These are phyloP conservation scores for Xanthorhoe spadicearia DNA, from an alignment of 2,888 invertebrate genomes.

Conservation along the genomic window DNA sequence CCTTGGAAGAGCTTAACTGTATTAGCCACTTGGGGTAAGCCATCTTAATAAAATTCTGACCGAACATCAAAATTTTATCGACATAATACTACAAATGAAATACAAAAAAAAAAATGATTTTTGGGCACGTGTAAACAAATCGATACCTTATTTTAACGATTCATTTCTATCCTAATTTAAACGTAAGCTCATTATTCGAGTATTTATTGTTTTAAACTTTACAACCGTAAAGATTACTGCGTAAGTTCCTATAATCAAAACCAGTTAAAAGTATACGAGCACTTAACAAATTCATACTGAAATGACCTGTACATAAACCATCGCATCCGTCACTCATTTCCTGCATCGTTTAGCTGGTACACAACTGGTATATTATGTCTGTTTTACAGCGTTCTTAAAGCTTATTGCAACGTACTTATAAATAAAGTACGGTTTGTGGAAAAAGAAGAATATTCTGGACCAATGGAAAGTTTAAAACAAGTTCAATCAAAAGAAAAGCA, in stretches of 20 bases:
- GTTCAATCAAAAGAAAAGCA: no score
- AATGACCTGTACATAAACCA: slow-evolving; percentile 21
- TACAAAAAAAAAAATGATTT: no score
- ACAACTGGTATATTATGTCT: slow-evolving; percentile 8
- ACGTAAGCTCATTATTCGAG: background rate
- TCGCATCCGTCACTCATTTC: slow-evolving; percentile 37
- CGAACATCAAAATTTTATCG: no score
- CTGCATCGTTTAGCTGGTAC: slow-evolving; percentile 17
- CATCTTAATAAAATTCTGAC: no score
- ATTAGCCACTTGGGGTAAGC: no score
- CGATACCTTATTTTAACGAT: background rate
- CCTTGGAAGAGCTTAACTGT: no score
- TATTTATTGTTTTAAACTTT: background rate
- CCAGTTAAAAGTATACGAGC: slow-evolving; percentile 29
- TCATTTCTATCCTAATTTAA: background rate
- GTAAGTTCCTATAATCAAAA: slow-evolving; percentile 11
- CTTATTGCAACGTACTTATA: slow-evolving; percentile 17
- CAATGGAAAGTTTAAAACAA: no score
- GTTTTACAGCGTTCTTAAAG: slow-evolving; percentile 31
- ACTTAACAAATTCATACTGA: slow-evolving; percentile 27
- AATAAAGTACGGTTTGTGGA: background rate
- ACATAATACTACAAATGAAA: no score
- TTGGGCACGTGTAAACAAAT: background rate
- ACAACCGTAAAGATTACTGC: slow-evolving; percentile 5
- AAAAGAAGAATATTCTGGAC: background rate